These are phyloP conservation scores for Myoxocephalus aenaeus DNA, from an alignment of 2,797 vertebrate genomes.

Conservation along the genomic window DNA sequence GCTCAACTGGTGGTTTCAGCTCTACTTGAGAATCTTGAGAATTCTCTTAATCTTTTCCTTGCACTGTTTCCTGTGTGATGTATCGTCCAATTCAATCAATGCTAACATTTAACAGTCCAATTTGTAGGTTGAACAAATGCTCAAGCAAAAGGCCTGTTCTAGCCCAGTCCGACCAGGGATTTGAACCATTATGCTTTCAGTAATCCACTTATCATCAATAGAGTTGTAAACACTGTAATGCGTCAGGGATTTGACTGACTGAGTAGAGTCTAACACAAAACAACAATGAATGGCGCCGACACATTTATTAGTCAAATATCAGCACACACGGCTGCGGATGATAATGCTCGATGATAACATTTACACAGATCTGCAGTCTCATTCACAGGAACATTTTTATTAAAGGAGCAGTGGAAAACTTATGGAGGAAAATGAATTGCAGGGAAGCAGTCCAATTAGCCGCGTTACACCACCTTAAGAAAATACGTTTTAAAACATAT, in stretches of 20 bases:
- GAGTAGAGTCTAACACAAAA: neutral
- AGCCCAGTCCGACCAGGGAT: neutral
- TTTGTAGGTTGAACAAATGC: neutral
- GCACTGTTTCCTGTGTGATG: neutral
- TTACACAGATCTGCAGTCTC: neutral
- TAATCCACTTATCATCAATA: neutral
- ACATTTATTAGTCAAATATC: constrained; percentile 11
- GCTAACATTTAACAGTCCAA: neutral
- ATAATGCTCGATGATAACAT: neutral
- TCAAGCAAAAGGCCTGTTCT: neutral
- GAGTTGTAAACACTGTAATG: neutral
- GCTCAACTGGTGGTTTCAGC: too few species aligned
- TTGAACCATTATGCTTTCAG: neutral
- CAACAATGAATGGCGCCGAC: neutral
- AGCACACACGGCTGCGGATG: neutral
- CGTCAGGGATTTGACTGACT: neutral
- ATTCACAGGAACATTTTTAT: neutral
- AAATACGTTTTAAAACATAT: too few species aligned
- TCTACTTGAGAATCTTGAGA: too few species aligned
- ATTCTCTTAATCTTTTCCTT: neutral
- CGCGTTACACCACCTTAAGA: too few species aligned
- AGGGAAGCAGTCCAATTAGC: neutral
- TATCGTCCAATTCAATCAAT: neutral
- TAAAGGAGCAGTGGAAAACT: neutral
- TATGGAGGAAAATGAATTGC: neutral